Base-by-base conservation (phyloP, 2,797 vertebrate genomes). In the Serranus cabrilla region DNA sequence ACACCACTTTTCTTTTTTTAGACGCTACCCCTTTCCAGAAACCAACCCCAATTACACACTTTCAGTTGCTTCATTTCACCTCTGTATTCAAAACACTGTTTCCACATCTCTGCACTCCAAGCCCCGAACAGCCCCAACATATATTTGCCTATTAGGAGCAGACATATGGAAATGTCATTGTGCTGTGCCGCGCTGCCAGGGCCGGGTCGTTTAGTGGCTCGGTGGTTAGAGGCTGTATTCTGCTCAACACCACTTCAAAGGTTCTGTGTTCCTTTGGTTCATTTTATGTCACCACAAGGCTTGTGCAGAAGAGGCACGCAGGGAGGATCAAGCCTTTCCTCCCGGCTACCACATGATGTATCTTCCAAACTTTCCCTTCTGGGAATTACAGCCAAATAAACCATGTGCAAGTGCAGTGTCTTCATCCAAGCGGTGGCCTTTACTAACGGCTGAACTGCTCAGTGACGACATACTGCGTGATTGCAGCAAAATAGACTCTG, bases 91-190 rank as follows among this genome's bases (percentile, higher is more conserved):
- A 74, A 80, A 64, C 58, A 40, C 20, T 11, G 47, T 59, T 76
- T 74, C 55, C 51, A 42, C 2, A 0, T 49, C 34, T 51, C 67
- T 63, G 21, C 39, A 7, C 50, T 57, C 14, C 14, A 1, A 17
- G 60, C 45, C 60, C 52, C 27, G 72, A 71, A 50, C 25, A 67
- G 43, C 14, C 14, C 5, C 7, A 47, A 74, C 46, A 31, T 55
- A 23, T 46, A 73, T 83, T 67, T 58, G 56, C 63, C 69, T 78
- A 46, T 63, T 64, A 83, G 62, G 40, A 74, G 54, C 45, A 68
- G 70, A 37, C 79, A 43, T 69, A 82, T 87, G 86, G 87, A 91
- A 91, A 93, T 89, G 71, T 81, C 86, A 85, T 81, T 75, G 78
- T 67, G 72, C 43, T 23, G 14, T 45, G 34, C 25, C 0, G 2